phyloP scores from a whole-genome alignment of 1,140 invertebrate genomes.

The Drosophila suzukii region DNA sequence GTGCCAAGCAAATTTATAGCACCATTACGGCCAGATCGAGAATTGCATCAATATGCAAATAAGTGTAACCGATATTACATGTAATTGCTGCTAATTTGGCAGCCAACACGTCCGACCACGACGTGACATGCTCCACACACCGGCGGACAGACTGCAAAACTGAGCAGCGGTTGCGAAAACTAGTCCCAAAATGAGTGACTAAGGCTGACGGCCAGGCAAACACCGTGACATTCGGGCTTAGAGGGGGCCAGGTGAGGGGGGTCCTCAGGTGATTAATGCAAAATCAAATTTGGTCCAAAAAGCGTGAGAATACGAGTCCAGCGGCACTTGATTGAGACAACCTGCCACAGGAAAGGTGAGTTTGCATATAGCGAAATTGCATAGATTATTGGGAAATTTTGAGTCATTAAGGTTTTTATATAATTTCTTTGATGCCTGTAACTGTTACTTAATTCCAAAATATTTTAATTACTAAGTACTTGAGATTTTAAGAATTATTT shows the following conservation, averaged over 20 bases:
- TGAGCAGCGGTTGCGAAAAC: conserved; percentile 71
- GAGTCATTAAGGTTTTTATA: not conserved
- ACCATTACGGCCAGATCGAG: conserved; percentile 67
- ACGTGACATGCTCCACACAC: conserved; percentile 67
- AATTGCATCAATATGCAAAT: conserved; percentile 82
- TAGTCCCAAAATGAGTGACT: conserved; percentile 71
- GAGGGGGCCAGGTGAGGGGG: not conserved
- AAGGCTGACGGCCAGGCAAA: conserved; percentile 74
- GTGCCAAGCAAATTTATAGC: conserved; percentile 78
- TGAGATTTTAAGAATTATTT: too few relatives aligned
- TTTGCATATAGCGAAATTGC: not conserved
- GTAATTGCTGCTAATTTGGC: conserved; percentile 84
- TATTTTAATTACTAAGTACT: too few relatives aligned
- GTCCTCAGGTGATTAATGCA: conserved; percentile 58
- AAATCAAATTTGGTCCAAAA: conserved; percentile 64
- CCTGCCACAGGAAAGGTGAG: conserved; percentile 19
- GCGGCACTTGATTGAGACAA: conserved; percentile 46
- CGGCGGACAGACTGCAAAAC: conserved; percentile 1
- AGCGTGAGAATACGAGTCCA: conserved; percentile 67
- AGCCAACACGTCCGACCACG: conserved; percentile 79
- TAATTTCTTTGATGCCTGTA: not conserved
- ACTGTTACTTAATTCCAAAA: too few relatives aligned
- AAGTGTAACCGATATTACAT: conserved; percentile 82
- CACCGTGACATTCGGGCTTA: conserved; percentile 63
- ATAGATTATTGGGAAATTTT: not conserved